Conservation (phyloP, 2,888 invertebrate genomes). For the Meiosimyza platycephala region DNA sequence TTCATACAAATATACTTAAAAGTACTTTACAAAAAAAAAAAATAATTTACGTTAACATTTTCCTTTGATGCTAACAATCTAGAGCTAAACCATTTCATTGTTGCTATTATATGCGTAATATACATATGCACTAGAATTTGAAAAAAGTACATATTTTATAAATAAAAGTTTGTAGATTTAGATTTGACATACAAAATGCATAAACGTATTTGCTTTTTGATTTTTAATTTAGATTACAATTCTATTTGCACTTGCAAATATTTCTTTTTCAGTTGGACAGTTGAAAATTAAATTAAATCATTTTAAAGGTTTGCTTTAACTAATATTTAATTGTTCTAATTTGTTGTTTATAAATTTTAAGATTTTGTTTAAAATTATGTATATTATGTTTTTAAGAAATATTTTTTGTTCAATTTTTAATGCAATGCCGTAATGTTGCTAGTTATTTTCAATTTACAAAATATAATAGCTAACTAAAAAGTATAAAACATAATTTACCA, state of each 20-base stretch:
- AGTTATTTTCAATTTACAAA: too few species aligned
- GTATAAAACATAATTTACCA: constrained; percentile 29
- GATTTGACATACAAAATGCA: constrained; percentile 14
- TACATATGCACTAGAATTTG: not conserved
- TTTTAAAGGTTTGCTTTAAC: not conserved
- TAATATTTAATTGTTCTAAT: constrained; percentile 24
- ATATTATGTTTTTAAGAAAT: not conserved
- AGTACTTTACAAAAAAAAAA: constrained; percentile 5
- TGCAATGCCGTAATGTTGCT: constrained; percentile 9
- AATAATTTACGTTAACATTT: not conserved
- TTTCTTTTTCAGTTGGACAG: too few species aligned
- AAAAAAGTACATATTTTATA: not conserved
- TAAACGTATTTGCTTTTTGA: constrained; percentile 24
- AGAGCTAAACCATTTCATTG: too few species aligned
- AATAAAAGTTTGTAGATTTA: constrained; percentile 10
- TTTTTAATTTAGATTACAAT: not conserved
- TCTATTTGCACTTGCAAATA: not conserved
- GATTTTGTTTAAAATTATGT: not conserved
- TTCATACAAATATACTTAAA: not conserved
- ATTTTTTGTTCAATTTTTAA: constrained; percentile 11
- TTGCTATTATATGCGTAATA: not conserved
- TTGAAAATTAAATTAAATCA: too few species aligned
- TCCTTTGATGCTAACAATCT: too few species aligned
- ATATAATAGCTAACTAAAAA: too few species aligned
- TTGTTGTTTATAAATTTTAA: not conserved